A percentile compares a stretch with the other conserved stretches of the same genome.
phyloP scores from a whole-genome alignment of 2,888 invertebrate genomes.

The Plebejus argus region DNA sequence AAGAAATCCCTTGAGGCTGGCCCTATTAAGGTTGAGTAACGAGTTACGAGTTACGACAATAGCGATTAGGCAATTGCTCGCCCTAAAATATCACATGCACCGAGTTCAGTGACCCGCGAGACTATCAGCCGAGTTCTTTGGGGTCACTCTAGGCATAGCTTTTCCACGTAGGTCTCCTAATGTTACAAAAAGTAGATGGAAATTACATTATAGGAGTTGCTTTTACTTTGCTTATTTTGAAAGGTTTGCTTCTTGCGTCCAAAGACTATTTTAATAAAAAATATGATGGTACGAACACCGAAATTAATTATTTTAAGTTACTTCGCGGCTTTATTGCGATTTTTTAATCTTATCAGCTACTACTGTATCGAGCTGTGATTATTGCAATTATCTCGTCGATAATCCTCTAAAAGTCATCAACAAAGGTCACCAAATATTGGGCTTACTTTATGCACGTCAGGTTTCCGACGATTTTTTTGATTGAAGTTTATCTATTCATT shows the following conservation, averaged over 20 bases:
- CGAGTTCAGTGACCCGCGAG: not conserved
- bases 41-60: not conserved
- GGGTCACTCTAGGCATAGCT: not conserved
- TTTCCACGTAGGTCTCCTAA: not conserved
- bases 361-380: not conserved
- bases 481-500: not conserved
- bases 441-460: not conserved
- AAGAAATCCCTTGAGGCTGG: not conserved
- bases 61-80: conserved; percentile 13
- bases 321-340: no score
- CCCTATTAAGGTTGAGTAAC: not conserved
- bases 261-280: not conserved
- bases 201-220: not conserved
- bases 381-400: not conserved
- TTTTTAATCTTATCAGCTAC: not conserved
- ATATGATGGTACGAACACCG: not conserved
- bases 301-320: no score
- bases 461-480: not conserved
- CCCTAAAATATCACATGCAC: conserved; percentile 19
- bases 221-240: not conserved
- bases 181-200: not conserved
- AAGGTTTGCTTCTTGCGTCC: not conserved
- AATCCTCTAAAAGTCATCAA: not conserved
- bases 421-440: not conserved
- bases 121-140: not conserved